Percentiles rank a stretch among this genome's conserved stretches.
These are phyloP conservation scores for Cerceris rybyensis DNA, from an alignment of 2,888 invertebrate species.

Conservation along the genomic window DNA sequence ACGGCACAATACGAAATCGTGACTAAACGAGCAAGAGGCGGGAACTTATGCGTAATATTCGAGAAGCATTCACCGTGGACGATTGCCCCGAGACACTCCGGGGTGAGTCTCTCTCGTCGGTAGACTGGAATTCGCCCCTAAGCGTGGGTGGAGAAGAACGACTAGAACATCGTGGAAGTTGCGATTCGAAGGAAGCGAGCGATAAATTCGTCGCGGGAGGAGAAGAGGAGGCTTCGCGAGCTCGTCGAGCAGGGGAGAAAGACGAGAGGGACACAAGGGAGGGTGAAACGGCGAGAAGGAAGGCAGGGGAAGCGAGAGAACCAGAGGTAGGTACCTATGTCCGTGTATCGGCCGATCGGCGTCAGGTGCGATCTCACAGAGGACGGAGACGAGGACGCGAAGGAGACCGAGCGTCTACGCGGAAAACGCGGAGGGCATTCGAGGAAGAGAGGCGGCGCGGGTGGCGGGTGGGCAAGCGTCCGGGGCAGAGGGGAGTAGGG, in stretches of 20 bases:
- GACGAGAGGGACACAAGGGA: background rate
- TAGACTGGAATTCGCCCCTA: too few relatives aligned
- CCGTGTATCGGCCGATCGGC: constrained; percentile 10
- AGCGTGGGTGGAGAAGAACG: too few relatives aligned
- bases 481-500: too few relatives aligned
- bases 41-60: constrained; percentile 29
- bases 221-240: too few relatives aligned
- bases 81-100: background rate
- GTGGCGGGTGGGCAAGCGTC: too few relatives aligned
- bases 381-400: constrained; percentile 26
- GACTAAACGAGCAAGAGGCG: constrained; percentile 9
- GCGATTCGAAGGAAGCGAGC: too few relatives aligned
- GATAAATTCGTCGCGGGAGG: too few relatives aligned
- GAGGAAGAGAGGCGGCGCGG: background rate
- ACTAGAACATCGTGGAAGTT: too few relatives aligned
- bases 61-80: constrained; percentile 1
- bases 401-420: too few relatives aligned
- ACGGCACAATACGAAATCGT: constrained; percentile 11
- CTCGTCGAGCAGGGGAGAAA: too few relatives aligned
- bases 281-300: background rate
- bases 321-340: constrained; percentile 23
- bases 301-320: background rate
- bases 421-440: background rate
- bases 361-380: constrained; percentile 39
- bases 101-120: background rate